These are phyloP conservation scores for Meloidogyne chitwoodi DNA, from an alignment of 1,140 invertebrate genomes.

Conservation along the genomic window DNA sequence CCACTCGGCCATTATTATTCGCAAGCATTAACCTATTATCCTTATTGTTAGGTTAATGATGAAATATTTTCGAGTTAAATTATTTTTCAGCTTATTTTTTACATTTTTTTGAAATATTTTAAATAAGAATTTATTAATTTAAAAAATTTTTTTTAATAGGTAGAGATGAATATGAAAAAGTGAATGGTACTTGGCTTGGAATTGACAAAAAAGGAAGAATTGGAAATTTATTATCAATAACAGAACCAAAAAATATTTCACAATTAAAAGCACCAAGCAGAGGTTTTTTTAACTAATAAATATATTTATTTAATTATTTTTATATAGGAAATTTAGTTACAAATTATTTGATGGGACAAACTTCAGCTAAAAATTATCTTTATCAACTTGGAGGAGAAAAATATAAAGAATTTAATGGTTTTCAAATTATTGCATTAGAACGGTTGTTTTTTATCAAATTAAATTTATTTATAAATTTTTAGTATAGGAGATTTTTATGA, in stretches of 20 bases:
- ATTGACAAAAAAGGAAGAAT: conserved; percentile 31
- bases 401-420: conserved; percentile 35
- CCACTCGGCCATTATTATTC: too few relatives aligned
- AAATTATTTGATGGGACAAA: conserved; percentile 25
- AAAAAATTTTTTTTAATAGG: conserved; percentile 15
- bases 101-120: too few relatives aligned
- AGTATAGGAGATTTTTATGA: background rate
- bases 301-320: conserved; percentile 8
- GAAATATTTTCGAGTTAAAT: too few relatives aligned
- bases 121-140: background rate
- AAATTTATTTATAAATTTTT: background rate
- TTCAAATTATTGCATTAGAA: conserved; percentile 41
- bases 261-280: conserved; percentile 24
- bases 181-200: conserved; percentile 45
- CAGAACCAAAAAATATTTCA: conserved; percentile 27
- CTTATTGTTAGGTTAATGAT: too few relatives aligned
- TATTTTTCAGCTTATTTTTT: too few relatives aligned
- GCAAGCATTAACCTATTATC: too few relatives aligned
- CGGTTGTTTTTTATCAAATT: conserved; percentile 13
- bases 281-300: conserved; percentile 11
- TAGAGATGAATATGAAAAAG: conserved; percentile 37
- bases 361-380: conserved; percentile 13
- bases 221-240: conserved; percentile 45
- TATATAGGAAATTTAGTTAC: conserved; percentile 29
- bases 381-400: conserved; percentile 8